These are phyloP conservation scores for Eremophila alpestris DNA, from an alignment of 2,797 vertebrate genomes.

Conservation along the genomic window DNA sequence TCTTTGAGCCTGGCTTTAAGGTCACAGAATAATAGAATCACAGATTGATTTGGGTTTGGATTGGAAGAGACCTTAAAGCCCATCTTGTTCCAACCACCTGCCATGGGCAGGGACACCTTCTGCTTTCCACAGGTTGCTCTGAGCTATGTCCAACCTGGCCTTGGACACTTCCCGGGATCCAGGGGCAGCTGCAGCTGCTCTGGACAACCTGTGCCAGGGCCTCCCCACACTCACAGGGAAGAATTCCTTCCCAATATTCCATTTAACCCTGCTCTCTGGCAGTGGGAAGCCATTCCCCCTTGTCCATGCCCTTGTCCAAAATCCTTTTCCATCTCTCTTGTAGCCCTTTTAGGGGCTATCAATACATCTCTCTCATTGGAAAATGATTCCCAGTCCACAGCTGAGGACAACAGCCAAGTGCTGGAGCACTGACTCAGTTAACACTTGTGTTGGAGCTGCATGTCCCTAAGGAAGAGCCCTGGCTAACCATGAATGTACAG, in stretches of 20 bases:
- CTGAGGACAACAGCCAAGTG: not conserved
- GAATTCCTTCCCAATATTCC: not conserved
- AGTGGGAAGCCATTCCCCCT: not conserved
- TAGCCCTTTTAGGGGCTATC: not conserved
- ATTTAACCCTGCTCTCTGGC: not conserved
- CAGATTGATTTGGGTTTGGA: not conserved
- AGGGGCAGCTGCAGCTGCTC: not conserved
- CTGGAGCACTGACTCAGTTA: not conserved
- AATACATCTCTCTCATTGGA: not conserved
- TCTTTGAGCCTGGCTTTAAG: not conserved
- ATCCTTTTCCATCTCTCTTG: not conserved
- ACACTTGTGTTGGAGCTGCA: not conserved
- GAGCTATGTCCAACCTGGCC: not conserved
- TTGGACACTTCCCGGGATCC: not conserved
- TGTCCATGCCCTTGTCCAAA: not conserved
- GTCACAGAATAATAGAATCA: not conserved
- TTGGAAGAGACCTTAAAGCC: not conserved
- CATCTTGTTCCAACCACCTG: not conserved
- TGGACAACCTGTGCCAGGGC: not conserved
- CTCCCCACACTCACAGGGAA: not conserved
- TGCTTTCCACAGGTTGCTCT: not conserved
- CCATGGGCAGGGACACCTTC: not conserved
- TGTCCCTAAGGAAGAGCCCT: not conserved
- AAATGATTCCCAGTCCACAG: not conserved
- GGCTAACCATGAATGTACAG: too few species aligned